A percentile compares a stretch with the other conserved stretches of the same genome.
Conservation (phyloP, 2,797 vertebrate species). For the Argya squamiceps region DNA sequence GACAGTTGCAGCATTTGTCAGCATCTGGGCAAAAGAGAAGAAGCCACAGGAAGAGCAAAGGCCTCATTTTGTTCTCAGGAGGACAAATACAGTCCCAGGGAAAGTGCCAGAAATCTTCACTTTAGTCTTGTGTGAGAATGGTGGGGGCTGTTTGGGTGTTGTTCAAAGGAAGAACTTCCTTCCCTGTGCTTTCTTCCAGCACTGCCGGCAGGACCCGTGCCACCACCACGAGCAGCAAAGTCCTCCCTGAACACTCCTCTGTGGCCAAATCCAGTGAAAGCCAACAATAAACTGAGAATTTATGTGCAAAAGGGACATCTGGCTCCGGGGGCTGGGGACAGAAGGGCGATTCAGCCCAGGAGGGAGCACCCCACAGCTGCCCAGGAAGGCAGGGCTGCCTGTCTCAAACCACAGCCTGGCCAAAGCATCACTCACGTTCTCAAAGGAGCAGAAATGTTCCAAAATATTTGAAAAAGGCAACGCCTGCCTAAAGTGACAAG, state of each 20-base stretch:
- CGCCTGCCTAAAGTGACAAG: neutral
- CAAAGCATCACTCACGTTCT: neutral
- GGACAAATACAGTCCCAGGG: neutral
- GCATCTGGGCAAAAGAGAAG: rapidly evolving
- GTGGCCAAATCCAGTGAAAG: neutral
- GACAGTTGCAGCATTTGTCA: neutral
- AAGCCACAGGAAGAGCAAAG: neutral
- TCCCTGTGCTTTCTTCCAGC: neutral
- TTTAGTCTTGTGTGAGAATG: neutral
- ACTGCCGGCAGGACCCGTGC: rapidly evolving
- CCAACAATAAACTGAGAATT: conserved; percentile 11
- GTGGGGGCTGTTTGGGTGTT: neutral
- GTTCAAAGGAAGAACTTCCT: neutral
- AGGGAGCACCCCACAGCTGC: conserved; percentile 27
- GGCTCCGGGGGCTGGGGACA: neutral
- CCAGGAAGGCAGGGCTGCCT: rapidly evolving
- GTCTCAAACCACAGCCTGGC: neutral
- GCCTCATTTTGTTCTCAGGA: neutral
- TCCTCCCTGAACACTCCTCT: neutral
- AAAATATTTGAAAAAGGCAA: neutral
- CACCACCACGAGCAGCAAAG: neutral
- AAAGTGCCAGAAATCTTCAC: neutral
- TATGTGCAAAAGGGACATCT: conserved; percentile 38
- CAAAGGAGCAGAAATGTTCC: neutral
- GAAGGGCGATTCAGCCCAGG: neutral